Conservation (phyloP, 2,113 vertebrate species). For the Chamaetylas fuelleborni region DNA sequence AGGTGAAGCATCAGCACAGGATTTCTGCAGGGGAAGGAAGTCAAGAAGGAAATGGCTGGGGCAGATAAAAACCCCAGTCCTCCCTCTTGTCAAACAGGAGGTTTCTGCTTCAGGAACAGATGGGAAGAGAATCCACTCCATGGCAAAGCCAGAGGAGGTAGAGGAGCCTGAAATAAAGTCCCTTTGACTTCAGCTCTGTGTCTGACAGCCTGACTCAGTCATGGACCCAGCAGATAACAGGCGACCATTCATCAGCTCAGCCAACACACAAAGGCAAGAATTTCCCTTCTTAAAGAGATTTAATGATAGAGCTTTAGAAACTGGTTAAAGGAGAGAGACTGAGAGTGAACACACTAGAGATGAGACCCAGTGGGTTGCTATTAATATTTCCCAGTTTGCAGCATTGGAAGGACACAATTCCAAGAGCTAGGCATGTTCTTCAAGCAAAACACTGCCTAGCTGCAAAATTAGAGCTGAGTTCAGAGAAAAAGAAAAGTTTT, state of each 20-base stretch:
- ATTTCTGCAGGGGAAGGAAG: neutral
- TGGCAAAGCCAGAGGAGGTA: neutral
- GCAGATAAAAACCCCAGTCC: neutral
- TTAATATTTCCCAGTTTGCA: neutral
- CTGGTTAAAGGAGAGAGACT: neutral
- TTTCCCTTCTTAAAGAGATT: constrained; percentile 37
- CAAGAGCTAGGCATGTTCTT: neutral
- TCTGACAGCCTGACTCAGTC: constrained; percentile 6
- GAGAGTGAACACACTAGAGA: neutral
- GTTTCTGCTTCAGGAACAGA: neutral
- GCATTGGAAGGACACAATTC: neutral
- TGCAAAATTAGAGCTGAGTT: neutral
- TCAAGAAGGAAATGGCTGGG: neutral
- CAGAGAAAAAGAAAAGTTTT: neutral
- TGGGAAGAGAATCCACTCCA: neutral
- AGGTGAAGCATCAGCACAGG: neutral
- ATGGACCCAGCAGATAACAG: constrained; percentile 22
- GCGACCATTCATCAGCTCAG: constrained; percentile 24
- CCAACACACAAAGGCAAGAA: constrained; percentile 50
- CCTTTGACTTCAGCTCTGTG: constrained; percentile 25
- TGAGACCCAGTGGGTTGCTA: neutral
- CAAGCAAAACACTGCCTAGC: neutral
- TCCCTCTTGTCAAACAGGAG: neutral
- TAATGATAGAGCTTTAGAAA: constrained; percentile 34
- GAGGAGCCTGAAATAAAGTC: constrained; percentile 9